Evolutionary conservation across 2,888 invertebrate species (phyloP), one percentile per base, ranked within the genome.

Genomic region (Branchipolynoe longqiensis): DNA sequence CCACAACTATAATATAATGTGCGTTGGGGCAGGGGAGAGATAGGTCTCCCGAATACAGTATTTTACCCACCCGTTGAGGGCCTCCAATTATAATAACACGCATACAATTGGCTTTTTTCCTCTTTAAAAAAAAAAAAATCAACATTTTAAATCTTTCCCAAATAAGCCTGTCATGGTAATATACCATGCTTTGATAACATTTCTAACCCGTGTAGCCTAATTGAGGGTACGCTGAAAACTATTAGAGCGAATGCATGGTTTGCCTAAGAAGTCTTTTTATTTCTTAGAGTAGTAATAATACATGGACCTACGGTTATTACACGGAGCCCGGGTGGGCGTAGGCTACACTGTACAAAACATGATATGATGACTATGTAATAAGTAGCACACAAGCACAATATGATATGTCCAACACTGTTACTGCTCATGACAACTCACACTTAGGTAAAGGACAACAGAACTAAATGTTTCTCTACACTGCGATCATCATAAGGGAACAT

Each of bases 361-460:
- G 78, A 78, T 78, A 78, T 78, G 78, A 48, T 78, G 78, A 78
- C 41, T 78, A 54, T 48, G 48, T 78, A 54, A 78, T 54, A 12
- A 73, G 14, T 54, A 78, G 41, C 41, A 54, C 48, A 78, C 78
- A 78, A 78, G 78, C 78, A 78, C 78, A 78, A 78, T 78, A 78
- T 78, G 78, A 78, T 78, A 78, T 78, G 78, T 78, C 54, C 78
- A 78, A 78, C 78, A 78, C 78, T 78, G 54, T 78, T 31, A 78
- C 54, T 78, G 69, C 69, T 69, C 69, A 78, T 54, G 48, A 78
- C 78, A 48, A 78, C 78, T 69, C 36, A 69, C 69, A 69, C n/a
- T n/a, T n/a, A 69, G 69, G 69, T 12, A 78, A 78, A 78, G 14
- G 78, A 48, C 78, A 78, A 78, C 54, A 48, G 41, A 54, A 48